Conservation (phyloP, 92 coral and sea anemone genomes). For the Zoanthus solanderi region DNA sequence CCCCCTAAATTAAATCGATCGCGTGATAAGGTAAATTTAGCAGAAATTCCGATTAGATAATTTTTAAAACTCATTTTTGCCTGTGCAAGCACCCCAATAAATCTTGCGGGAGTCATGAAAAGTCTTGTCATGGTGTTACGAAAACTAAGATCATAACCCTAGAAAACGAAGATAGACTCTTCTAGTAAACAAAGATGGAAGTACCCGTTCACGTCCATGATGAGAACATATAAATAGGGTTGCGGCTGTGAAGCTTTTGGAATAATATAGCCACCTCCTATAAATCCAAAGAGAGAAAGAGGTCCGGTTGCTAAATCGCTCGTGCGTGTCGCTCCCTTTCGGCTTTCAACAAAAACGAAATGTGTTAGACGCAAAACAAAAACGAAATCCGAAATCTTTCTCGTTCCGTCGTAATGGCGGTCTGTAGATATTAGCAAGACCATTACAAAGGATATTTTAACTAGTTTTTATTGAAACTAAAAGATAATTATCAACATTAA, state of each 20-base stretch:
- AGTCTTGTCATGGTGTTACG: conserved; percentile 4
- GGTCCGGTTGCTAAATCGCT: no score
- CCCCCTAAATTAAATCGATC: no score
- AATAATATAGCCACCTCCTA: neutral
- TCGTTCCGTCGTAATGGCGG: neutral
- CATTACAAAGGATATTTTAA: neutral
- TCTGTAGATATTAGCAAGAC: neutral
- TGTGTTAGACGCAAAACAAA: neutral
- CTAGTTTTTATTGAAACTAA: neutral
- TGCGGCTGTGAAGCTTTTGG: neutral
- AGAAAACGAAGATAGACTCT: conserved; percentile 6
- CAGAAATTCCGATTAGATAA: neutral
- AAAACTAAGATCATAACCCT: conserved; percentile 5
- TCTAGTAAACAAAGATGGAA: conserved; percentile 1
- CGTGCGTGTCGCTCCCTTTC: neutral
- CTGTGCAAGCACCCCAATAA: neutral
- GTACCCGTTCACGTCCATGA: neutral
- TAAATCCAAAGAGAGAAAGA: neutral
- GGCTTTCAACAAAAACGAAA: neutral
- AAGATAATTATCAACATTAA: neutral
- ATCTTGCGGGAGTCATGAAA: neutral
- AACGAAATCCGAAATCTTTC: neutral
- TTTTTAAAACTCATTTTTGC: neutral
- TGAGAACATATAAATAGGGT: neutral
- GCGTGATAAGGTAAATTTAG: no score